Base-by-base conservation (phyloP, 2,888 invertebrate species). In the Chorisops tibialis region DNA sequence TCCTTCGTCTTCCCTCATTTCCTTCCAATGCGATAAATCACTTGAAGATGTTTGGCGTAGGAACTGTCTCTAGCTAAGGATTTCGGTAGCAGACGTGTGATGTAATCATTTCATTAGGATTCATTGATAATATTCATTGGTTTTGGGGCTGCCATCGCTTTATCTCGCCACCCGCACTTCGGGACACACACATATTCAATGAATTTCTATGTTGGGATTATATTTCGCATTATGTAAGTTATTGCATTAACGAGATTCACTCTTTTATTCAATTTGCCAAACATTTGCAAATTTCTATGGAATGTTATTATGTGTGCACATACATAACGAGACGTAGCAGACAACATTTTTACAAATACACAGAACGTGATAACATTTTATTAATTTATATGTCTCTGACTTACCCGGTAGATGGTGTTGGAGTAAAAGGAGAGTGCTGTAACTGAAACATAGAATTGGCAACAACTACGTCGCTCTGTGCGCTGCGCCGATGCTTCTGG, bases 1-100 rank as follows among this genome's bases (percentile, higher is more conserved):
- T 59, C 38, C 38, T 56, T 45, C 56, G 56, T 56, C 56, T 56
- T 56, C 18, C 47, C 21, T 59, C 38, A 37, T 48, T 37, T 59
- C 48, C 48, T 48, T 59, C 30, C 18, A 59, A 59, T 59, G 59
- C 37, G 47, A 59, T 59, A 59, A 59, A 59, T 59, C 59, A 48
- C 30, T 59, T 59, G 59, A 59, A 47, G 59, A 38, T 43, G 30
- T 43, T 56, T 39, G 52, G 39, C 39, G 14, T 30, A 18, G 49
- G 14, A 38, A 35, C 37, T 52, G 51, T 35, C 30, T 52, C 38
- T 16, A n/a, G 11, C 18, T 38, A 14, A 9, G 49, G 21, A 35
- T 50, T 50, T 21, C 14, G n/a, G 49, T 50, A 18, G 35, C 49
- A 52, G 19, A 39, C 39, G 52, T 52, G 52, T 38, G 39, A 52